Evolutionary conservation across 2,797 vertebrate genomes (phyloP).

Genomic region (Amphiprion clarkii): DNA sequence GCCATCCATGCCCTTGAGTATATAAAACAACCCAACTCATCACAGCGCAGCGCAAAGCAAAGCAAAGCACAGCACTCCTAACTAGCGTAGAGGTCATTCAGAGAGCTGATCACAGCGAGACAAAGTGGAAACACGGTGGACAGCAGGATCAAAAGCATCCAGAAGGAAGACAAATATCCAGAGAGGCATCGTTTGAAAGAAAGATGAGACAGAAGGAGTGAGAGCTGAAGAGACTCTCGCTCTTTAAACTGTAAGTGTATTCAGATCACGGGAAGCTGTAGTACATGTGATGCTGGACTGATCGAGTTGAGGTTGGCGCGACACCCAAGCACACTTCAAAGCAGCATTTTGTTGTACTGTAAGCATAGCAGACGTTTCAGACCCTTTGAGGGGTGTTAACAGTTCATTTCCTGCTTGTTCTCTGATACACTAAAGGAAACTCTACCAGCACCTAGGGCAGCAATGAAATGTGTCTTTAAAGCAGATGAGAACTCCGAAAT

Average conservation of each 20-base stretch:
- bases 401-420: background rate
- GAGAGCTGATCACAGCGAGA: slow-evolving; percentile 57
- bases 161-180: slow-evolving; percentile 63
- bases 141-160: slow-evolving; percentile 72
- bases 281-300: background rate
- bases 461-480: too few relatives aligned
- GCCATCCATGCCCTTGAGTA: slow-evolving; percentile 27
- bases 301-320: slow-evolving; percentile 7
- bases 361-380: slow-evolving; percentile 35
- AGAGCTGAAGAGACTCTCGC: slow-evolving; percentile 11
- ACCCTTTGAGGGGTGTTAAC: slow-evolving; percentile 29
- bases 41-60: slow-evolving; percentile 38
- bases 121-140: slow-evolving; percentile 26
- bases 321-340: slow-evolving; percentile 48
- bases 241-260: slow-evolving; percentile 41
- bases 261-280: slow-evolving; percentile 32
- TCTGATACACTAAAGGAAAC: background rate
- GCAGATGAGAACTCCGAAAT: background rate
- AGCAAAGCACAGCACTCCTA: slow-evolving; percentile 33
- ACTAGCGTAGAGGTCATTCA: slow-evolving; percentile 59
- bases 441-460: background rate
- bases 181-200: slow-evolving; percentile 41
- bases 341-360: slow-evolving; percentile 20
- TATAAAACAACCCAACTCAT: slow-evolving; percentile 54
- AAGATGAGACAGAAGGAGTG: slow-evolving; percentile 36